Evolutionary conservation across 2,888 invertebrate genomes (phyloP).

Genomic region (Andrena camellia): DNA sequence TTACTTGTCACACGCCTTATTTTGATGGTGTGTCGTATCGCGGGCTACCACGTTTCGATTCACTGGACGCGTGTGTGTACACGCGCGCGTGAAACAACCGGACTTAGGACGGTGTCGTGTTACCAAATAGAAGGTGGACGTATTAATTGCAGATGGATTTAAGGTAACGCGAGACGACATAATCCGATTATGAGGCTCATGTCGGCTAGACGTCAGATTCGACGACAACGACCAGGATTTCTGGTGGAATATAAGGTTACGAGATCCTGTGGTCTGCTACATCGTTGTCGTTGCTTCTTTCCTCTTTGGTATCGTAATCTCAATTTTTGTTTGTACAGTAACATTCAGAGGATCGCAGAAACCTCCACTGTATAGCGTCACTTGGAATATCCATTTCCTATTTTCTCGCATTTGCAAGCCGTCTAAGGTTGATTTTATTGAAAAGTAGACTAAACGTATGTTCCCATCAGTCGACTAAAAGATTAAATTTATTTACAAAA

Average conservation of each 20-base stretch:
- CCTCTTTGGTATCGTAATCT: constrained; percentile 20
- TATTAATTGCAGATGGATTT: constrained; percentile 80
- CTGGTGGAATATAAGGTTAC: constrained; percentile 64
- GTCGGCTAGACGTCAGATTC: constrained; percentile 65
- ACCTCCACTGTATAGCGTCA: background rate
- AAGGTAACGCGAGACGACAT: constrained; percentile 80
- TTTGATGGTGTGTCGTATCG: constrained; percentile 63
- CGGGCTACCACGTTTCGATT: constrained; percentile 59
- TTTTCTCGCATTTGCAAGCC: background rate
- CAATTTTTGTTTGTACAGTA: constrained; percentile 1
- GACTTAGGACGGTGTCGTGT: constrained; percentile 72
- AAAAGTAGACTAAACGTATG: too few species aligned
- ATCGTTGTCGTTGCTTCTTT: constrained; percentile 17
- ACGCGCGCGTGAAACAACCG: constrained; percentile 56
- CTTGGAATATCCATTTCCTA: background rate
- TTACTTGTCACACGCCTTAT: constrained; percentile 48
- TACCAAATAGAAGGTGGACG: constrained; percentile 72
- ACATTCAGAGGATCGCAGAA: background rate
- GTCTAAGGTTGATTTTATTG: too few species aligned
- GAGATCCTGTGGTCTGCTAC: constrained; percentile 48
- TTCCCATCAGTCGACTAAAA: too few species aligned
- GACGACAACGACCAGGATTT: constrained; percentile 51
- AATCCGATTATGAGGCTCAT: constrained; percentile 79
- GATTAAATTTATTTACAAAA: too few species aligned
- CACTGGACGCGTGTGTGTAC: constrained; percentile 5